A percentile compares a stretch with the other conserved stretches of the same genome.
phyloP scores from a whole-genome alignment of 2,888 invertebrate species.

The Dolichomitus sp. region DNA sequence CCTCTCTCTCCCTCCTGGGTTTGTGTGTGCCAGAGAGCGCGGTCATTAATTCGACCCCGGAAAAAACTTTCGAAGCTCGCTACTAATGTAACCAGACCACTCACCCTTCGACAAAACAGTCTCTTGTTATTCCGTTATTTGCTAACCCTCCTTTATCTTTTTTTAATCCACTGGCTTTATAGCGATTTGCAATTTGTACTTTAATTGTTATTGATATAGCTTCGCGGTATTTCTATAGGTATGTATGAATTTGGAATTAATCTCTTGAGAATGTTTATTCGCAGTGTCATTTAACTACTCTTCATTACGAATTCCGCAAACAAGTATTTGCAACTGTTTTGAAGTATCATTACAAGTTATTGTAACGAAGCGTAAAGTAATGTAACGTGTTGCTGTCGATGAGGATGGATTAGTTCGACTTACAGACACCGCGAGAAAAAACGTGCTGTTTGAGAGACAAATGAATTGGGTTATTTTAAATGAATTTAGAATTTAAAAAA shows the following conservation, averaged over 20 bases:
- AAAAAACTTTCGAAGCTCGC: constrained; percentile 50
- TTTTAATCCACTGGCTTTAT: not conserved
- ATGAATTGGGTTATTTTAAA: too few species aligned
- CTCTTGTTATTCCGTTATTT: constrained; percentile 6
- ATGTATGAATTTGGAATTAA: constrained; percentile 12
- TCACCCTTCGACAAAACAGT: constrained; percentile 54
- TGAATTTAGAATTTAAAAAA: too few species aligned
- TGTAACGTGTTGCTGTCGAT: too few species aligned
- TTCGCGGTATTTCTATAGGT: not conserved
- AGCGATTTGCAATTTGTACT: constrained; percentile 14
- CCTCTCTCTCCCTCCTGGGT: not conserved
- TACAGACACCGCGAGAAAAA: too few species aligned
- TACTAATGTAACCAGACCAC: constrained; percentile 61
- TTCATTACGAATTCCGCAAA: not conserved
- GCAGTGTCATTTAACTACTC: not conserved
- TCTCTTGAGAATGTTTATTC: not conserved
- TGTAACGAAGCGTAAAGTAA: too few species aligned
- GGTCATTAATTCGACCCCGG: constrained; percentile 63
- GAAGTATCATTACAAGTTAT: too few species aligned
- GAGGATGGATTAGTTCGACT: too few species aligned
- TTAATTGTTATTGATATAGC: constrained; percentile 48
- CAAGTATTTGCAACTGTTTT: not conserved
- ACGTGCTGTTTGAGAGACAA: too few species aligned
- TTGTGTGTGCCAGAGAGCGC: constrained; percentile 42
- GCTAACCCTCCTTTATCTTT: constrained; percentile 1